Base-by-base conservation (phyloP, 2,888 invertebrate species). In the Cordilura impudica region DNA sequence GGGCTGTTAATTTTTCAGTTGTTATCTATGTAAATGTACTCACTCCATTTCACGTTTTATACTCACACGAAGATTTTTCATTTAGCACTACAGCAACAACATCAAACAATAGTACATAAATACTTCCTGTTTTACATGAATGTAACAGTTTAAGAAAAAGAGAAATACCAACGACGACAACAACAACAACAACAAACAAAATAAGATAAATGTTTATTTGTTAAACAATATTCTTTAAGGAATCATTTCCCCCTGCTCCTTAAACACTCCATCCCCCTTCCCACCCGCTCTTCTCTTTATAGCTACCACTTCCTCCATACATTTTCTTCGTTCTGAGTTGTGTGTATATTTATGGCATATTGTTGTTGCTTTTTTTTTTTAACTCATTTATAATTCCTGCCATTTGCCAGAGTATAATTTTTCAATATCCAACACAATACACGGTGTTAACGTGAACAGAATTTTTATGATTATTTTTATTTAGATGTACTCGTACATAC, bases 341-440 rank as follows among this genome's bases (percentile, higher is more conserved):
- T 31, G 12, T 39, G n/a, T 39, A n/a, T 31, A 7, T 31, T 7
- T 31, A n/a, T 39, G n/a, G n/a, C n/a, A n/a, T n/a, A n/a, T n/a
- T n/a, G n/a, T n/a, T n/a, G 47, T 47, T 63, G 31, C 49, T 49
- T 26, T 47, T 21, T n/a, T 12, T n/a, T 39, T 63, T 63, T 65
- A 72, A 75, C 79, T 79, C 79, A 79, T 79, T 79, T 75, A 71
- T 56, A 79, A 79, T 79, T 75, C 79, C 61, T 53, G 58, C 71
- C 79, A 79, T 79, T 79, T 79, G 71, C 67, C 63, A 45, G 67
- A 71, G 67, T 75, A 79, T 79, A 79, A 75, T 71, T 79, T 79
- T 79, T 79, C 74, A 75, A 71, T 79, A 75, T 54, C 60, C 71
- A 71, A 67, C 73, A 67, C 73, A 74, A 71, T 74, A 70, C 23